Evolutionary conservation across 1,140 invertebrate species (phyloP).

Genomic region (Macrobrachium rosenbergii): DNA sequence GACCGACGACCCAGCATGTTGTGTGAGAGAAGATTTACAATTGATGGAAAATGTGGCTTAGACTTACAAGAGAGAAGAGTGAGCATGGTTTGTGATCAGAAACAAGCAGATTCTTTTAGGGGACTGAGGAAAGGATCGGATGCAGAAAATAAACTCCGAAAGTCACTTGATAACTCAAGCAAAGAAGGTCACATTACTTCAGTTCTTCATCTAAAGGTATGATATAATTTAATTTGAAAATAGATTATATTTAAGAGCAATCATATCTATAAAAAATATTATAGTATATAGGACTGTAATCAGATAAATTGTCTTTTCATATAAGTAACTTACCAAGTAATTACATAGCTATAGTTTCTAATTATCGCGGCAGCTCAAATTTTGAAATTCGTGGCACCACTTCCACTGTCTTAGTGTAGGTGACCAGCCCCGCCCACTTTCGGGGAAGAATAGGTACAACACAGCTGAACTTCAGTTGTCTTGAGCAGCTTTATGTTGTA

Average conservation of each 20-base stretch:
- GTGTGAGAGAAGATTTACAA: slow-evolving; percentile 34
- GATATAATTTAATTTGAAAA: background rate
- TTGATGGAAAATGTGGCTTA: slow-evolving; percentile 8
- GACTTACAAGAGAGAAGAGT: slow-evolving; percentile 39
- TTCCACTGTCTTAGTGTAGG: too few relatives aligned
- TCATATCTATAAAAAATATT: background rate
- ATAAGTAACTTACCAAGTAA: too few relatives aligned
- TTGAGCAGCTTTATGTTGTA: too few relatives aligned
- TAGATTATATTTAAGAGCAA: background rate
- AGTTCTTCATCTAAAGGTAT: slow-evolving; percentile 56
- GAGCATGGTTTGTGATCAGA: slow-evolving; percentile 36
- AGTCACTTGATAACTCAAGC: slow-evolving; percentile 25
- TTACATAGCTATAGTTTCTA: too few relatives aligned
- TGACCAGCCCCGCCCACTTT: too few relatives aligned
- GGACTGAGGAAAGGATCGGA: slow-evolving; percentile 22
- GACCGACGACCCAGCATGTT: slow-evolving; percentile 48
- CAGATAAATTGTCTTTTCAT: too few relatives aligned
- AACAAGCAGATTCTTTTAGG: slow-evolving; percentile 28
- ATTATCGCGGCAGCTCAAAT: too few relatives aligned
- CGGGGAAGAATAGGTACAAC: too few relatives aligned
- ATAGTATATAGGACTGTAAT: too few relatives aligned
- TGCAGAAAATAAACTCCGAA: slow-evolving; percentile 23
- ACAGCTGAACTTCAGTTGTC: too few relatives aligned
- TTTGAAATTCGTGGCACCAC: too few relatives aligned
- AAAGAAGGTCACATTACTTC: slow-evolving; percentile 14